Percentiles rank a stretch among this genome's conserved stretches.
Conservation (phyloP, 2,888 invertebrate genomes). For the Subacronicta megacephala region DNA sequence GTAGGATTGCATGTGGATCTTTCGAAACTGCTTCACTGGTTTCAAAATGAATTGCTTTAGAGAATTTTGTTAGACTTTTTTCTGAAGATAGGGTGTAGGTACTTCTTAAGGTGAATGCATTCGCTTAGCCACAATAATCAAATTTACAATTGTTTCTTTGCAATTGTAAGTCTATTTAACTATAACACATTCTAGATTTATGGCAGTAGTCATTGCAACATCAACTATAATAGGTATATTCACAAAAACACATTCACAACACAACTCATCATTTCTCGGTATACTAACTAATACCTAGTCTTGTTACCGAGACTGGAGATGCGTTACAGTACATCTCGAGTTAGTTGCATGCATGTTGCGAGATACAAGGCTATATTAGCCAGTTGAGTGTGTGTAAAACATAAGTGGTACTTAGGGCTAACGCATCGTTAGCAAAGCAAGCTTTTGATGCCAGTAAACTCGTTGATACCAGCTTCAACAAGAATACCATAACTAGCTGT, state of each 20-base stretch:
- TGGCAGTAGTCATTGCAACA: too few species aligned
- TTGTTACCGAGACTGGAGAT: constrained; percentile 33
- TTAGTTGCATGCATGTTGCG: too few species aligned
- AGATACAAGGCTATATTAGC: constrained; percentile 46
- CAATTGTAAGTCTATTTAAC: too few species aligned
- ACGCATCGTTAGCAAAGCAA: constrained; percentile 70
- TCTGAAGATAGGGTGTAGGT: too few species aligned
- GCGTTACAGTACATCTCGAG: too few species aligned
- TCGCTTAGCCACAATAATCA: too few species aligned
- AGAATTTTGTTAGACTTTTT: constrained; percentile 24
- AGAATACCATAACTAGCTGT: too few species aligned
- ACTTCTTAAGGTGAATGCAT: too few species aligned
- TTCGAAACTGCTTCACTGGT: constrained; percentile 26
- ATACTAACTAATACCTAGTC: constrained; percentile 21
- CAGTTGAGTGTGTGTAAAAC: constrained; percentile 57
- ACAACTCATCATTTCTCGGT: neutral
- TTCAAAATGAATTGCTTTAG: constrained; percentile 16
- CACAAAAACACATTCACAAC: too few species aligned
- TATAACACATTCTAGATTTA: too few species aligned
- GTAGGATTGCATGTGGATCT: constrained; percentile 33
- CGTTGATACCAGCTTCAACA: constrained; percentile 14
- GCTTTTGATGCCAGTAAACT: constrained; percentile 35
- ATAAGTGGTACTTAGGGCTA: constrained; percentile 68
- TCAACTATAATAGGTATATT: too few species aligned
- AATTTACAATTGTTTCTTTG: too few species aligned